These are phyloP conservation scores for Trogon surrucura DNA, from an alignment of 2,113 vertebrate genomes.

Conservation along the genomic window DNA sequence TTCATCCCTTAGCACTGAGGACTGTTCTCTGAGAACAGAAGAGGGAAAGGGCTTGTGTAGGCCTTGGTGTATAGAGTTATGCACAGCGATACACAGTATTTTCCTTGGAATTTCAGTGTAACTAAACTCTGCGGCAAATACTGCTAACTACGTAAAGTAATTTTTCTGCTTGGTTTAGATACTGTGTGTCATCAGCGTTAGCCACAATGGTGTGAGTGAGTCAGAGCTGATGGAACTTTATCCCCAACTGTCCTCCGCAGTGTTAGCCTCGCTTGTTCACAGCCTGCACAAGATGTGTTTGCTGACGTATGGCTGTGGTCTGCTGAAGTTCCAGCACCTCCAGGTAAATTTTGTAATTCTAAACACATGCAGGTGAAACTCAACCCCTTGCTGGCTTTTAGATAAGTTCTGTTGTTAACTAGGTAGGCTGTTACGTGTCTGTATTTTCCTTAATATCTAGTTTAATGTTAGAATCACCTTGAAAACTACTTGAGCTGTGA, in stretches of 20 bases:
- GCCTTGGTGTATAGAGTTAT: neutral
- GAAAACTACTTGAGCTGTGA: neutral
- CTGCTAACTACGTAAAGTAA: neutral
- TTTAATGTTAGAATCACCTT: neutral
- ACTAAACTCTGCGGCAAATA: neutral
- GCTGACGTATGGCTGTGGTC: constrained; percentile 87
- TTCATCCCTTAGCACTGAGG: neutral
- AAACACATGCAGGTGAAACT: neutral
- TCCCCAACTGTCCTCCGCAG: constrained; percentile 82
- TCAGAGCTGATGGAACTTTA: constrained; percentile 90
- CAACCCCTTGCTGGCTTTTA: neutral
- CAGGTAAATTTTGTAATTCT: constrained; percentile 80
- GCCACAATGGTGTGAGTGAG: constrained; percentile 95
- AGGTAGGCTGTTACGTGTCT: neutral
- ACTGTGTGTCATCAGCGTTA: constrained; percentile 88
- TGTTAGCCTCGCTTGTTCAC: constrained; percentile 82
- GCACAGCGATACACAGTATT: neutral
- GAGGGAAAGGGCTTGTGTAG: neutral
- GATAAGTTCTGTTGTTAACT: neutral
- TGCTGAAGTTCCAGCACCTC: constrained; percentile 91
- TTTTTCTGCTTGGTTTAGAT: constrained; percentile 75
- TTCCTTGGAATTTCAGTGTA: neutral
- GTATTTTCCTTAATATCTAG: neutral
- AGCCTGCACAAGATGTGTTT: constrained; percentile 85
- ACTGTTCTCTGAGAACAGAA: neutral